phyloP scores from a whole-genome alignment of 2,888 invertebrate species.

The Spicauda simplicius region DNA sequence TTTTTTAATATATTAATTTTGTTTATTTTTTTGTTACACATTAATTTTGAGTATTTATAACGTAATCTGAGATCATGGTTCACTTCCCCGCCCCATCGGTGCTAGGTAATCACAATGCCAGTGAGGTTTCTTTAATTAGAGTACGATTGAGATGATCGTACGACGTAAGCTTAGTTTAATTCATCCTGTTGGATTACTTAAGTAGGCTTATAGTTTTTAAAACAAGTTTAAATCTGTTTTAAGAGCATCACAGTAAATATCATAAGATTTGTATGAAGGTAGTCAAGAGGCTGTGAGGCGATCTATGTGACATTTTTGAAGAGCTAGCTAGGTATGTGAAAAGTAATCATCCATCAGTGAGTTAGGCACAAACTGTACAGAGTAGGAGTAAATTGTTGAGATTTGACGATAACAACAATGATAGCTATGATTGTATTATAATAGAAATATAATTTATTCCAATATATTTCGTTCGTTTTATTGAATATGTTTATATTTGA shows the following conservation, averaged over 20 bases:
- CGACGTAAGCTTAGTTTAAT: slow-evolving; percentile 33
- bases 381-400: slow-evolving; percentile 71
- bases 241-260: slow-evolving; percentile 42
- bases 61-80: background rate
- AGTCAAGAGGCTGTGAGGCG: slow-evolving; percentile 56
- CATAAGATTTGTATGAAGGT: slow-evolving; percentile 44
- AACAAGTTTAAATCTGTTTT: slow-evolving; percentile 42
- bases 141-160: slow-evolving; percentile 41
- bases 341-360: slow-evolving; percentile 46
- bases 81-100: slow-evolving; percentile 50
- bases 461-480: slow-evolving; percentile 49
- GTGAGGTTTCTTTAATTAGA: slow-evolving; percentile 45
- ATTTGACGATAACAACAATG: slow-evolving; percentile 74
- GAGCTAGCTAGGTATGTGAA: slow-evolving; percentile 35
- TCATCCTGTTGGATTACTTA: slow-evolving; percentile 32
- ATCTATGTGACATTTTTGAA: slow-evolving; percentile 49
- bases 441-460: slow-evolving; percentile 83
- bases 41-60: background rate
- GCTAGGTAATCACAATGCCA: slow-evolving; percentile 51
- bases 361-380: slow-evolving; percentile 77
- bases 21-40: too few relatives aligned
- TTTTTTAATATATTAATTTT: slow-evolving; percentile 5
- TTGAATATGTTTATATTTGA: slow-evolving; percentile 5
- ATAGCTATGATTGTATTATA: slow-evolving; percentile 69
- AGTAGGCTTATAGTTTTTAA: slow-evolving; percentile 32